Conservation (phyloP, 2,888 invertebrate species). For the Stenurella melanura region DNA sequence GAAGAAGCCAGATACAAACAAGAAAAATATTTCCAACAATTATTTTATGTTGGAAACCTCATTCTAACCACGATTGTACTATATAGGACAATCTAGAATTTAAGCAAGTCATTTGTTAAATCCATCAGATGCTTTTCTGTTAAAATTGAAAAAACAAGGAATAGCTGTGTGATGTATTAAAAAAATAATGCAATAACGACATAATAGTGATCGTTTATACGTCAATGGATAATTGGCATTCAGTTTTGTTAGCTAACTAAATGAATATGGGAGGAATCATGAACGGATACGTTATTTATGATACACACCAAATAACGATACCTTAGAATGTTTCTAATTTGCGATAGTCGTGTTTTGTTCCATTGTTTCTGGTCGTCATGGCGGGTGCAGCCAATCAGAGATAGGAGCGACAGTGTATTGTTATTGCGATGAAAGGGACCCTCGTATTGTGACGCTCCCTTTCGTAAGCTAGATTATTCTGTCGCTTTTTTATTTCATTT, state of each 20-base stretch:
- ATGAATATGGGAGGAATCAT: not conserved
- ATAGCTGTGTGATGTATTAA: too few relatives aligned
- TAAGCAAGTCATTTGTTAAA: too few relatives aligned
- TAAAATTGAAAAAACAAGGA: too few relatives aligned
- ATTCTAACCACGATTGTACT: too few relatives aligned
- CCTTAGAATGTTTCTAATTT: conserved; percentile 23
- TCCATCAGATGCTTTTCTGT: too few relatives aligned
- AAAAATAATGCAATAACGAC: too few relatives aligned
- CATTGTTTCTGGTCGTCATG: conserved; percentile 65
- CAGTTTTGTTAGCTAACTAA: not conserved
- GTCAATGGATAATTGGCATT: not conserved
- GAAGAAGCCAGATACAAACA: too few relatives aligned
- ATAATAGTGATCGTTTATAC: too few relatives aligned
- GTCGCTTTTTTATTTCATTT: conserved; percentile 66
- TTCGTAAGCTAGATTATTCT: conserved; percentile 68
- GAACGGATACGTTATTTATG: conserved; percentile 2
- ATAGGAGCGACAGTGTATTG: conserved; percentile 64
- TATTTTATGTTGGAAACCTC: too few relatives aligned
- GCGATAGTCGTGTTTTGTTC: conserved; percentile 60
- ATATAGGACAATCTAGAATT: too few relatives aligned
- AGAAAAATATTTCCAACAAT: too few relatives aligned
- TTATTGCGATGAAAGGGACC: conserved; percentile 66
- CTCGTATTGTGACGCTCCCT: conserved; percentile 64
- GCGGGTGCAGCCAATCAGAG: conserved; percentile 66
- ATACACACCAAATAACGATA: conserved; percentile 8